Evolutionary conservation across 2,888 invertebrate genomes (phyloP), one percentile per base, ranked within the genome.

Genomic region (Ophion costatus): DNA sequence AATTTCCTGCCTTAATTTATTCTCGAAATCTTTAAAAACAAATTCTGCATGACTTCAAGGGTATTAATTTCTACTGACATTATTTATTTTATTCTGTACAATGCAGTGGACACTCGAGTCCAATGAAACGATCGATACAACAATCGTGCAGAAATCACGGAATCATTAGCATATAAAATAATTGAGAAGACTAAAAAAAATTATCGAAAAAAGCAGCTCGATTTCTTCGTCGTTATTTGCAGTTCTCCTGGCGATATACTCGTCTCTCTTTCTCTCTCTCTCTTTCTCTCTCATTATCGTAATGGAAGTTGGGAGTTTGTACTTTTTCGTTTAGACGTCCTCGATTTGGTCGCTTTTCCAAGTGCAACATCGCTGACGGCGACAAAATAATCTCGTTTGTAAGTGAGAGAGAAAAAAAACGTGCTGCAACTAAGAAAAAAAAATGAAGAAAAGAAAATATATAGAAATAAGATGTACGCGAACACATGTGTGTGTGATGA

Each of bases 271-370:
- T 69, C 20, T 22, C 11, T 45, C 67, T 67, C 22, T 69, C 56
- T 29, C 14, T 29, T 2, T 70, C 56, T 71, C 64, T 87, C 80
- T 83, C 85, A 79, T 86, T 81, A 76, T 79, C 83, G 78, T 83
- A 85, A 87, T 82, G 79, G 82, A 86, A 85, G 82, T 78, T 77
- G 84, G 83, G 79, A 76, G 78, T 80, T 42, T 71, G 51, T 80
- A 57, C 63, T 45, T 66, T 57, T 83, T 78, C 14, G 57, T 83
- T 86, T 80, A 42, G 42, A 80, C 76, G 77, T 80, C 70, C 83
- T 83, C 78, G 75, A 80, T 80, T 73, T 66, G 61, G 70, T 81
- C 82, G 81, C 83, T 85, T 84, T 85, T 81, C 78, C 83, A 82
- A 80, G 45, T 73, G 51, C 61, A 66, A 80, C 61, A 81, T 69